Percentiles rank a stretch among this genome's conserved stretches.
Evolutionary conservation across 1,140 invertebrate genomes (phyloP).

Genomic region (Microvelia longipes): DNA sequence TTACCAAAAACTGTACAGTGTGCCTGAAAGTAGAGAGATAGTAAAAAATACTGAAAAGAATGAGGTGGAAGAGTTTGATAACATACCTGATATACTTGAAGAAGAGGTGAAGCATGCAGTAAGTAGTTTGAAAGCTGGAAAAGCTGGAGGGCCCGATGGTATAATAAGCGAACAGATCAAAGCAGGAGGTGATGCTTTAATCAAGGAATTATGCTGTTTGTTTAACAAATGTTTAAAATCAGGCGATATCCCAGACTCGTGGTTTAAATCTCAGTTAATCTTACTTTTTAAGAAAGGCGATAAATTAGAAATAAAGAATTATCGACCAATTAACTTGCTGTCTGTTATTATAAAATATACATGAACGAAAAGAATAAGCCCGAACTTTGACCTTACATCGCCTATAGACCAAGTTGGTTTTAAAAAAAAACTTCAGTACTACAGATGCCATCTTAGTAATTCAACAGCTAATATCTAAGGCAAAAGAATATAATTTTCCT

Average conservation of each 20-base stretch:
- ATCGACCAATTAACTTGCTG: background rate
- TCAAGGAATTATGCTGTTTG: background rate
- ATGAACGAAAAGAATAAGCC: background rate
- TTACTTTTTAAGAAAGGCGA: background rate
- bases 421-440: background rate
- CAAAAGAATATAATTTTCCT: background rate
- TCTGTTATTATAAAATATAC: background rate
- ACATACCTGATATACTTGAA: background rate
- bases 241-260: background rate
- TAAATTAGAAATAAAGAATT: background rate
- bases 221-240: background rate
- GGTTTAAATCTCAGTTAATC: background rate
- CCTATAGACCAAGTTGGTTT: background rate
- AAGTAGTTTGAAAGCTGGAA: background rate
- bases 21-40: background rate
- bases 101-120: background rate
- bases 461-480: background rate
- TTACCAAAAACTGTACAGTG: background rate
- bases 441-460: background rate
- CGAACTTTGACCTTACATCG: background rate
- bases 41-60: background rate
- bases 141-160: background rate
- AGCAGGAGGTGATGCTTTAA: background rate
- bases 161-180: background rate
- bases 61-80: background rate